These are phyloP conservation scores for Rotaria sp. DNA, from an alignment of 2,888 invertebrate species.

Conservation along the genomic window DNA sequence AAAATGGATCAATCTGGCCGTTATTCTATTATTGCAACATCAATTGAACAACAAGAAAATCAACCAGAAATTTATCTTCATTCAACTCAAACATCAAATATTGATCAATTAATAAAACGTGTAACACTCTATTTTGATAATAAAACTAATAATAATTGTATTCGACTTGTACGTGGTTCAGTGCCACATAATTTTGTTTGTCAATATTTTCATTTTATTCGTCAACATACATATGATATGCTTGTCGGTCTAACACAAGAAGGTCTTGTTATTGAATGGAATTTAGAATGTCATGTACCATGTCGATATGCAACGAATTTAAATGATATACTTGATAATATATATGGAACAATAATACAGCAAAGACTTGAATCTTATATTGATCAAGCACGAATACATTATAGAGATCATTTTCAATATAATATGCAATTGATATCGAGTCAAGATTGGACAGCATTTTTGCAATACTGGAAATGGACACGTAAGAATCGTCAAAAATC, in stretches of 20 bases:
- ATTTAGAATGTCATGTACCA: neutral
- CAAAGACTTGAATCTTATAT: neutral
- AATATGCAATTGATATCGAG: neutral
- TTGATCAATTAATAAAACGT: neutral
- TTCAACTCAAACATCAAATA: slow-evolving; percentile 1
- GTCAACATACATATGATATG: neutral
- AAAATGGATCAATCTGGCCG: neutral
- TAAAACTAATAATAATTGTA: neutral
- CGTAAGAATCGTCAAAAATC: neutral
- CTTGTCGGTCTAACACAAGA: slow-evolving; percentile 14
- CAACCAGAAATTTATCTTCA: neutral
- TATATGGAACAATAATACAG: neutral
- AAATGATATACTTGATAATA: neutral
- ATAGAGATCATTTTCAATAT: neutral
- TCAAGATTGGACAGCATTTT: neutral
- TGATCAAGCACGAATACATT: neutral
- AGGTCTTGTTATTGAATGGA: neutral
- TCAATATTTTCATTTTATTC: neutral
- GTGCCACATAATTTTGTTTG: neutral
- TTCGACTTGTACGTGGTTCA: neutral
- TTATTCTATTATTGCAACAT: neutral
- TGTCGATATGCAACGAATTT: neutral
- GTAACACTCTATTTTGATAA: neutral
- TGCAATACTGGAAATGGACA: neutral
- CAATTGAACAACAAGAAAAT: neutral